Conservation (phyloP, 1,140 invertebrate species). For the Papilio aristodemus region DNA sequence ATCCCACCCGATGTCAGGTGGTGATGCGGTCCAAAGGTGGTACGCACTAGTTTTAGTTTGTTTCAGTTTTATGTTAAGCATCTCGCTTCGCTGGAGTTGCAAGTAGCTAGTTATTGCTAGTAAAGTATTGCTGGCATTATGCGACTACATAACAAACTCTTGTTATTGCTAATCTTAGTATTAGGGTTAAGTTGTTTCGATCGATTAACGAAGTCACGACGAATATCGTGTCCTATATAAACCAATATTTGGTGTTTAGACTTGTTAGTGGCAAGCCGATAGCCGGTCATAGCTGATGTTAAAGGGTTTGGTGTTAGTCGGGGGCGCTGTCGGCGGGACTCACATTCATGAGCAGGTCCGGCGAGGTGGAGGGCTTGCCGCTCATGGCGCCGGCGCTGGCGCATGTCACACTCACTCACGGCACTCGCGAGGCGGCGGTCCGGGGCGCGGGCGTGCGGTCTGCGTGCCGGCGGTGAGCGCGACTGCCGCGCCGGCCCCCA, state of each 20-base stretch:
- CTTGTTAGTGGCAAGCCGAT: neutral
- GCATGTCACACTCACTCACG: slow-evolving; percentile 74
- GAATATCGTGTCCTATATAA: neutral
- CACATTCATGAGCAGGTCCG: slow-evolving; percentile 81
- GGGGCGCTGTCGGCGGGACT: slow-evolving; percentile 55
- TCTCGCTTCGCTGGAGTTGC: no score
- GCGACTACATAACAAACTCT: neutral
- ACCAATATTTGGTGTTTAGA: neutral
- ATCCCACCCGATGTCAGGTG: no score
- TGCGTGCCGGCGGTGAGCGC: slow-evolving; percentile 65
- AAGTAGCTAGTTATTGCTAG: no score
- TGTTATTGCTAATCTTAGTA: neutral
- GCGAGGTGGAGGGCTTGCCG: slow-evolving; percentile 77
- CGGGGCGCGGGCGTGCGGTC: slow-evolving; percentile 61
- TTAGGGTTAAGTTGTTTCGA: neutral
- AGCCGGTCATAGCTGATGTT: neutral
- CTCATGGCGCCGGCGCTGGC: slow-evolving; percentile 70
- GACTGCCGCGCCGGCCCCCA: slow-evolving; percentile 68
- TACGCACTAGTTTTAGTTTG: no score
- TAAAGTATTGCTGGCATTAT: neutral
- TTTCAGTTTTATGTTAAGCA: no score
- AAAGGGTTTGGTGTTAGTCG: slow-evolving; percentile 21
- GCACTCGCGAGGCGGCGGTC: slow-evolving; percentile 63
- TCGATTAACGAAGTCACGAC: neutral
- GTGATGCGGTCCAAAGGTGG: no score